A percentile compares a stretch with the other conserved stretches of the same genome.
These are phyloP conservation scores for Carassius carassius DNA, from an alignment of 2,113 vertebrate genomes.

Conservation along the genomic window DNA sequence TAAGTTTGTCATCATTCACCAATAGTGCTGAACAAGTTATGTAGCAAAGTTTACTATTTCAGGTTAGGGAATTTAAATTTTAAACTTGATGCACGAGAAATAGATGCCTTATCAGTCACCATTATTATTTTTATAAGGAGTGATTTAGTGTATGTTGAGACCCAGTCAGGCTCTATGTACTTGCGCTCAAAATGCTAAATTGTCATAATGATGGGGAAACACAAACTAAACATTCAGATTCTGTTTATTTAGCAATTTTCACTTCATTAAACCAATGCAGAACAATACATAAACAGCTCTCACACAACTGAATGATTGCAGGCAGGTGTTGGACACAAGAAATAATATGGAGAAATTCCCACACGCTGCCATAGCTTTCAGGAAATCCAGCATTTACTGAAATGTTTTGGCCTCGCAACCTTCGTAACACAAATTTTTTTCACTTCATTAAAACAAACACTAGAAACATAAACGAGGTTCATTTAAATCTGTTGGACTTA, in stretches of 20 bases:
- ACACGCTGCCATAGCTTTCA: neutral
- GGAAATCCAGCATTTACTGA: neutral
- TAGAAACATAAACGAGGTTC: neutral
- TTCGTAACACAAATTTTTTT: neutral
- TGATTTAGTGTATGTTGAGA: neutral
- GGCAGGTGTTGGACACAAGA: neutral
- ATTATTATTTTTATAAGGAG: neutral
- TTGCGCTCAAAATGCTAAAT: neutral
- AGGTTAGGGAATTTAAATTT: neutral
- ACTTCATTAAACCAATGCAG: constrained; percentile 3
- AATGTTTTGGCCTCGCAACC: neutral
- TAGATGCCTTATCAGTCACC: neutral
- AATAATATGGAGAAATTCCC: constrained; percentile 9
- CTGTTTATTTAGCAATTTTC: constrained; percentile 9
- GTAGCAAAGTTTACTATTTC: neutral
- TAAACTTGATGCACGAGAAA: neutral
- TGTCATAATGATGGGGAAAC: constrained; percentile 5
- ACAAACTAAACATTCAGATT: constrained; percentile 1
- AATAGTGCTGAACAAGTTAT: neutral
- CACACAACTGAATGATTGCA: constrained; percentile 6
- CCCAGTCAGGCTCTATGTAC: neutral
- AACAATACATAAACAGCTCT: constrained; percentile 17
- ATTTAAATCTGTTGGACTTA: neutral
- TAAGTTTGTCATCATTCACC: neutral
- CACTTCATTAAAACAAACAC: neutral